Evolutionary conservation across 2,888 invertebrate species (phyloP).

Genomic region (Drosophila anceps): DNA sequence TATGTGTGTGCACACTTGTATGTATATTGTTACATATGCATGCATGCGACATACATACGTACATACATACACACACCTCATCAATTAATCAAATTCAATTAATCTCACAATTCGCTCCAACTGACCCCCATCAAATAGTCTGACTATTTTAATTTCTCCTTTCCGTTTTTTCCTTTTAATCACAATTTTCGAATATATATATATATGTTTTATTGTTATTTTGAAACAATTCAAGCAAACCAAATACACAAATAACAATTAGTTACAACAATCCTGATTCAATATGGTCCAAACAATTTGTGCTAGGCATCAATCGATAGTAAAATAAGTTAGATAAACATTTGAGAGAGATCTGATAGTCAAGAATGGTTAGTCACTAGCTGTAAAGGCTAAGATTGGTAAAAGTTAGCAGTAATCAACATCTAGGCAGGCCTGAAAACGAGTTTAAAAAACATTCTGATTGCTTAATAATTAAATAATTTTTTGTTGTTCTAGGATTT

Average conservation of each 20-base stretch:
- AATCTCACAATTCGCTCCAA: conserved; percentile 28
- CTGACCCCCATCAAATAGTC: conserved; percentile 16
- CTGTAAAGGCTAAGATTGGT: conserved; percentile 3
- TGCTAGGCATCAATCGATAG: not conserved
- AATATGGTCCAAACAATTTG: conserved; percentile 1
- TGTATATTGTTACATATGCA: conserved; percentile 9
- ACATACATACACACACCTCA: conserved; percentile 19
- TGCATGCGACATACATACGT: conserved; percentile 17
- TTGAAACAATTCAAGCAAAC: conserved; percentile 2
- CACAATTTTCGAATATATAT: not conserved
- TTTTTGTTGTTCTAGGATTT: conserved; percentile 14
- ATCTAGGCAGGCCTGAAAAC: conserved; percentile 3
- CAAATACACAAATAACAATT: conserved; percentile 6
- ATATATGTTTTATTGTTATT: not conserved
- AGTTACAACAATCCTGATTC: conserved; percentile 6
- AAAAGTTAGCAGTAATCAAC: not conserved
- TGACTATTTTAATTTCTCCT: conserved; percentile 10
- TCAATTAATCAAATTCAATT: conserved; percentile 22
- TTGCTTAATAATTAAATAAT: not conserved
- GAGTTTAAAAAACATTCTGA: conserved; percentile 1
- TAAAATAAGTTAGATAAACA: not conserved
- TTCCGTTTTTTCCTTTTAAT: not conserved
- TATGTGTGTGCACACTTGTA: conserved; percentile 17
- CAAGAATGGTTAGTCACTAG: not conserved
- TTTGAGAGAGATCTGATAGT: not conserved